phyloP scores from a whole-genome alignment of 2,888 invertebrate species.

The Stenoptilia bipunctidactyla region DNA sequence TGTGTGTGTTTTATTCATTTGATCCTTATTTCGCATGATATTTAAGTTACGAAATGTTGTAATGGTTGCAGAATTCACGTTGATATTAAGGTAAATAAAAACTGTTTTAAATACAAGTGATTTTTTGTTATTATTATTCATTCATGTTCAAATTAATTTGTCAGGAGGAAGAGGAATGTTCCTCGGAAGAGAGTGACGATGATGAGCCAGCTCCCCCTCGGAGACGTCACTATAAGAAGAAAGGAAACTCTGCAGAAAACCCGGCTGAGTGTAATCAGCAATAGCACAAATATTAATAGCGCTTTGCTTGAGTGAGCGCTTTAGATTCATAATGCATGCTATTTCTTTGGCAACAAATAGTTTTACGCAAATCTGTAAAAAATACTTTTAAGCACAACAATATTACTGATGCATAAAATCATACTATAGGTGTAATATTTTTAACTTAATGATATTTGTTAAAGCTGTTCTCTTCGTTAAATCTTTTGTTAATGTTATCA shows the following conservation, averaged over 20 bases:
- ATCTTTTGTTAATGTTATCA: too few relatives aligned
- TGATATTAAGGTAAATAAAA: slow-evolving; percentile 23
- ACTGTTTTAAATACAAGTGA: slow-evolving; percentile 5
- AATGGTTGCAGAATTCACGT: slow-evolving; percentile 64
- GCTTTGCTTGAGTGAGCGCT: too few relatives aligned
- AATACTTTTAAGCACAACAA: too few relatives aligned
- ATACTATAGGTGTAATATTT: too few relatives aligned
- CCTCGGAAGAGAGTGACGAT: slow-evolving; percentile 70
- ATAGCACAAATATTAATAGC: slow-evolving; percentile 43
- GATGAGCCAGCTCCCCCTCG: slow-evolving; percentile 33
- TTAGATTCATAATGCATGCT: too few relatives aligned
- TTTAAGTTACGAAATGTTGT: slow-evolving; percentile 30
- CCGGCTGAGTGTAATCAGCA: slow-evolving; percentile 82
- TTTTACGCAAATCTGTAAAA: too few relatives aligned
- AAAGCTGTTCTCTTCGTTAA: too few relatives aligned
- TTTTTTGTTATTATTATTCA: slow-evolving; percentile 16
- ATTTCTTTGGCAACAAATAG: too few relatives aligned
- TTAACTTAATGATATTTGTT: too few relatives aligned
- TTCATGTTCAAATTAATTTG: slow-evolving; percentile 12
- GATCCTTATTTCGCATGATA: slow-evolving; percentile 49
- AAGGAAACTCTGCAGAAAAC: slow-evolving; percentile 31
- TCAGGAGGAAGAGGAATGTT: slow-evolving; percentile 63
- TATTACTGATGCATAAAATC: too few relatives aligned
- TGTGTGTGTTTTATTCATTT: slow-evolving; percentile 55
- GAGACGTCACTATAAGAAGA: slow-evolving; percentile 46